phyloP scores from a whole-genome alignment of 1,140 invertebrate species.

The Belonocnema kinseyi region DNA sequence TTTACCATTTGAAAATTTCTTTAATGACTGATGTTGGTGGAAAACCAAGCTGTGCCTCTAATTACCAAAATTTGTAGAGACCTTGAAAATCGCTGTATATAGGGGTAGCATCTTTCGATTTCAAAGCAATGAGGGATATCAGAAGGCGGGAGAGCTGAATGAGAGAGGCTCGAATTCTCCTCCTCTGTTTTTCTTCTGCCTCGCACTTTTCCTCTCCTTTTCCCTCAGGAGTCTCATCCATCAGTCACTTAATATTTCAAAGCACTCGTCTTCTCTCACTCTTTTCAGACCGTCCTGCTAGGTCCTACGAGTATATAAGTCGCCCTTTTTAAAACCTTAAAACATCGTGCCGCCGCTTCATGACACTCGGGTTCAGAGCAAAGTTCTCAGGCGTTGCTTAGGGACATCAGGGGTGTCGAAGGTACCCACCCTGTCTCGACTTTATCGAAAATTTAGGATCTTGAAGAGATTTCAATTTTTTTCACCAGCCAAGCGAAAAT shows the following conservation, averaged over 20 bases:
- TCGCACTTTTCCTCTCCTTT: constrained; percentile 52
- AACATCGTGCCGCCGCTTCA: constrained; percentile 58
- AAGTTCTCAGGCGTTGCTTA: constrained; percentile 66
- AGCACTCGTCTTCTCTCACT: constrained; percentile 58
- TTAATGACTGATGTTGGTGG: too few relatives aligned
- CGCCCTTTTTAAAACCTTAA: constrained; percentile 72
- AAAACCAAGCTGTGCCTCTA: background rate
- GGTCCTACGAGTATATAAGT: constrained; percentile 41
- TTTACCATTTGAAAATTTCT: too few relatives aligned
- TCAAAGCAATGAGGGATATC: constrained; percentile 39
- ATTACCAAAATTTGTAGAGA: background rate
- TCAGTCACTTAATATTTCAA: constrained; percentile 75
- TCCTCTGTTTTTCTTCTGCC: constrained; percentile 32
- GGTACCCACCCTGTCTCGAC: constrained; percentile 36
- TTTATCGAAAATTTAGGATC: constrained; percentile 40
- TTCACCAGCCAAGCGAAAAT: background rate
- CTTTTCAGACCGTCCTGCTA: constrained; percentile 52
- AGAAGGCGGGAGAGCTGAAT: constrained; percentile 33
- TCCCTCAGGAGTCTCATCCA: constrained; percentile 70
- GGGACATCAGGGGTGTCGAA: constrained; percentile 62
- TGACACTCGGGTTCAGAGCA: constrained; percentile 62
- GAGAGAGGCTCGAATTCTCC: constrained; percentile 43
- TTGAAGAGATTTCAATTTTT: constrained; percentile 9
- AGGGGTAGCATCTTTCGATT: constrained; percentile 25
- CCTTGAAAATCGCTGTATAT: background rate